Base-by-base conservation (phyloP, 2,888 invertebrate species). In the Lasioglossum marginatum region DNA sequence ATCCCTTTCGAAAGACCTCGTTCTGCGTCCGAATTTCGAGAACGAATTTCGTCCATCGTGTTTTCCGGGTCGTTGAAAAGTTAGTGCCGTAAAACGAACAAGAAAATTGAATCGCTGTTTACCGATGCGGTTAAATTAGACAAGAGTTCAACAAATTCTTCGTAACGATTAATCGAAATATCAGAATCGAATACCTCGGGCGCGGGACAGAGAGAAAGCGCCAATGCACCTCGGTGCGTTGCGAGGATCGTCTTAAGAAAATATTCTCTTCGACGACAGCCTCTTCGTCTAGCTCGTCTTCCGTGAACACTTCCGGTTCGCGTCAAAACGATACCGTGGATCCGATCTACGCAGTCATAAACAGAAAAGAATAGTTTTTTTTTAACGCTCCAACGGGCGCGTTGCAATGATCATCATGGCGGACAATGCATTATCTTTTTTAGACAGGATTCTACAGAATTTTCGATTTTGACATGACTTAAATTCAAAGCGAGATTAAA, bases 141-240 rank as follows among this genome's bases (percentile, higher is more conserved):
- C 68, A 82, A 90, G 81, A n/a, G 81, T 80, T 89, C 87, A 90
- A 89, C 89, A 87, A 90, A 87, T 89, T 87, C 78, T 83, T 81
- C 79, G 82, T 85, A 89, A 81, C 80, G 85, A 85, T 57, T 81
- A 90, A 85, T 87, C 57, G 82, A 85, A 87, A 87, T 80, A 91
- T 83, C 87, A 75, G 77, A 77, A 83, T 83, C 78, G 72, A 68
- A 70, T 68, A 85, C 80, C 79, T 87, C 83, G 82, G 77, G 76
- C 90, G 79, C 80, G 83, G 82, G 71, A 79, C 73, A 85, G 48
- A 71, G 45, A 71, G 57, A 77, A 87, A 77, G 40, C 85, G 78
- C 60, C 60, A 71, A 76, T 80, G 70, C 45, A 79, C 19, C 75
- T 72, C 78, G 79, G 78, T 86, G 78, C 14, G 75, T 73, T 63